Evolutionary conservation across 2,113 vertebrate species (phyloP), one percentile per base, ranked within the genome.

Genomic region (Pongo abelii): DNA sequence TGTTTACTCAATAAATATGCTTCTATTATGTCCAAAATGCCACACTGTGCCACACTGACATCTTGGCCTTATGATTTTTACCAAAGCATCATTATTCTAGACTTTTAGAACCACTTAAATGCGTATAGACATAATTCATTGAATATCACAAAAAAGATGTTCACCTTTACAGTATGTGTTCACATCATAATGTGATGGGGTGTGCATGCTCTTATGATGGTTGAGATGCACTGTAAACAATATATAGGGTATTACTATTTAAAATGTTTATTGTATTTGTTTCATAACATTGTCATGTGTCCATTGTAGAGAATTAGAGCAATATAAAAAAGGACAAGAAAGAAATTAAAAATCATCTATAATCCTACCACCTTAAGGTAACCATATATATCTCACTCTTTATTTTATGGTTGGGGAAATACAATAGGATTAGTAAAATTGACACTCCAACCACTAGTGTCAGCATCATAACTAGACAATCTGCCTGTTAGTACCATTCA

Each of bases 301-400:
- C 89, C 50, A 52, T 69, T 72, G 50, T 32, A 87, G 38, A 90
- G 17, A 92, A 94, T 70, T 91, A 97, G 50, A 95, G 67, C 23
- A 78, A 74, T 78, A 64, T 61, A 57, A 22, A 84, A 93, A 83
- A 77, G 14, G 4, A 46, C 1, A 89, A 93, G 11, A 18, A 93
- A 89, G 64, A 93, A 89, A 91, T 86, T 50, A 67, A 96, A 96
- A 85, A 70, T 87, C 20, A 74, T 61, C n/a, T 32, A 57, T 64
- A 64, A 83, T 55, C 16, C 79, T 17, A 43, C 11, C n/a, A 93
- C 4, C 50, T 72, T 30, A 52, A 78, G 1, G 22, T 40, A 93
- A 48, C 32, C 20, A 35, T 20, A 43, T 1, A 32, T 16, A 72
- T 25, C 35, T 90, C 35, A 25, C 9, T 57, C 16, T 61, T 32